Evolutionary conservation across 2,888 invertebrate genomes (phyloP).

Genomic region (Hoplodrina blanda): DNA sequence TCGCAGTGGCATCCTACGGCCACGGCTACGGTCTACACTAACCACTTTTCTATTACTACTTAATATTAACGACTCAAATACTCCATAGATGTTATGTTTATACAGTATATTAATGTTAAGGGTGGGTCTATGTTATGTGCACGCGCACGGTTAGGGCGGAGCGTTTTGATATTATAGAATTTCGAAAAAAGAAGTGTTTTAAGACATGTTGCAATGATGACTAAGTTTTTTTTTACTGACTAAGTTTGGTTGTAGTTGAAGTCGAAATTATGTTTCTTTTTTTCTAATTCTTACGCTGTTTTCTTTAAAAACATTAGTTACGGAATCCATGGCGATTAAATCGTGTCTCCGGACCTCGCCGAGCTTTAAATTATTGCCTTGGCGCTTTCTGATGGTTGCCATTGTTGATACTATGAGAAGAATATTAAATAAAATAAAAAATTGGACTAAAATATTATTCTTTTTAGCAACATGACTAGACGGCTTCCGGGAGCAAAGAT

Average conservation of each 20-base stretch:
- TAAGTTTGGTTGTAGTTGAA: too few species aligned
- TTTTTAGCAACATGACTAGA: not conserved
- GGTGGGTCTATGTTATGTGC: conserved; percentile 28
- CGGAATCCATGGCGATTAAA: too few species aligned
- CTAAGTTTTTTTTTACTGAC: not conserved
- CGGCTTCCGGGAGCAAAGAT: conserved; percentile 12
- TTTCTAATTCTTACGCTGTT: too few species aligned
- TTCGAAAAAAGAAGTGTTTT: not conserved
- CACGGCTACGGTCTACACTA: conserved; percentile 63
- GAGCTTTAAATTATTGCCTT: too few species aligned
- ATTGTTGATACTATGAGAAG: too few species aligned
- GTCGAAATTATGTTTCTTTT: too few species aligned
- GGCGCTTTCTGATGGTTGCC: too few species aligned
- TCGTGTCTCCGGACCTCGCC: too few species aligned
- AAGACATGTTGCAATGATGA: not conserved
- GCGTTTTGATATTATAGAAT: conserved; percentile 19
- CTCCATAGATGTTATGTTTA: conserved; percentile 52
- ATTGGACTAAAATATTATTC: not conserved
- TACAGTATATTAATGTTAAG: conserved; percentile 46
- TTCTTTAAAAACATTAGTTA: too few species aligned
- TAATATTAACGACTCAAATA: conserved; percentile 54
- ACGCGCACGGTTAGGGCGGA: conserved; percentile 30
- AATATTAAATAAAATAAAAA: too few species aligned
- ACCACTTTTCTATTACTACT: conserved; percentile 26
- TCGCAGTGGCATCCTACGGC: conserved; percentile 66